Evolutionary conservation across 2,797 vertebrate genomes (phyloP).

Genomic region (Bradypodion ventrale): DNA sequence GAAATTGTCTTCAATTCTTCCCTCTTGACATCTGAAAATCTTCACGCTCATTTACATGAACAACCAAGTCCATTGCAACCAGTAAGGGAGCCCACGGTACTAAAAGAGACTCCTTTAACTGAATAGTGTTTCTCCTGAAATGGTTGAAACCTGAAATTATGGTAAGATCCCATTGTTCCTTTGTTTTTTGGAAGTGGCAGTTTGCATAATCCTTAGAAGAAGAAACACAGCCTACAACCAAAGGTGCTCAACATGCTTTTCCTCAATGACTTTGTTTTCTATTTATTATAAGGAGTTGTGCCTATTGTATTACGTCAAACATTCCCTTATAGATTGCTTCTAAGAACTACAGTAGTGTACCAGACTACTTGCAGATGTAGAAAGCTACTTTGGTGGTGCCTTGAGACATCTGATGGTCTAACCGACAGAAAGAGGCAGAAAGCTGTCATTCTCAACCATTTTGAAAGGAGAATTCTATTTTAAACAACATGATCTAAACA

Average conservation of each 20-base stretch:
- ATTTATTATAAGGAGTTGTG: slow-evolving; percentile 83
- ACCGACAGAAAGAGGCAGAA: slow-evolving; percentile 64
- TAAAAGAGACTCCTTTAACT: slow-evolving; percentile 77
- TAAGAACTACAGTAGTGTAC: slow-evolving; percentile 70
- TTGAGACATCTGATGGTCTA: slow-evolving; percentile 84
- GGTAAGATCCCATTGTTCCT: slow-evolving; percentile 68
- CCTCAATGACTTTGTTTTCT: slow-evolving; percentile 76
- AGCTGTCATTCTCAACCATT: slow-evolving; percentile 68
- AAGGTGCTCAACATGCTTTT: slow-evolving; percentile 90
- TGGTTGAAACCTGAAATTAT: slow-evolving; percentile 59
- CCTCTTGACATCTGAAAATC: slow-evolving; percentile 80
- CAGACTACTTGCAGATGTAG: slow-evolving; percentile 76
- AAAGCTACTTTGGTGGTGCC: slow-evolving; percentile 87
- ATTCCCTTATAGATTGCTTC: slow-evolving; percentile 82
- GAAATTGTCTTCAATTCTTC: slow-evolving; percentile 81
- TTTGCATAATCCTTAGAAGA: slow-evolving; percentile 76
- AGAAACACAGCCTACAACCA: slow-evolving; percentile 71
- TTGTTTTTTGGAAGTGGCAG: slow-evolving; percentile 69
- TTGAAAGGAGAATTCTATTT: slow-evolving; percentile 49
- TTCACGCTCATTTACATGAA: slow-evolving; percentile 81
- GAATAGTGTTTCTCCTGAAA: slow-evolving; percentile 69
- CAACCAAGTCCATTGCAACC: slow-evolving; percentile 73
- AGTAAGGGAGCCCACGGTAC: slow-evolving; percentile 71
- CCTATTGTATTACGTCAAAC: slow-evolving; percentile 83
- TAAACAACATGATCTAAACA: slow-evolving; percentile 60